Percentiles rank a stretch among this genome's conserved stretches.
These are phyloP conservation scores for Ispidina lecontei DNA, from an alignment of 2,797 vertebrate genomes.

Conservation along the genomic window DNA sequence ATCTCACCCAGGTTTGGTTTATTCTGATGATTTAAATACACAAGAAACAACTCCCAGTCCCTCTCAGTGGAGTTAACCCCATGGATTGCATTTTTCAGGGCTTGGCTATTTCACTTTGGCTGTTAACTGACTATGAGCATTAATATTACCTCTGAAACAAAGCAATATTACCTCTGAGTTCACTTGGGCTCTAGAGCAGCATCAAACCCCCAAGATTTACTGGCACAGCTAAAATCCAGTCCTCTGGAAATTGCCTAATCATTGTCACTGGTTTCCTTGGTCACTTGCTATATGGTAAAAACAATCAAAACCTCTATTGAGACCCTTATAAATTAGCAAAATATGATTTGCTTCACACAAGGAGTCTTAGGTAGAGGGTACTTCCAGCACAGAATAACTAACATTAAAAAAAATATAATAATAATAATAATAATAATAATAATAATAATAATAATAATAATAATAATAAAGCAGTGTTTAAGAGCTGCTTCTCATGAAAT, in stretches of 20 bases:
- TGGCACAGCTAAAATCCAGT: background rate
- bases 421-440: too few relatives aligned
- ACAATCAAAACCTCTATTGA: background rate
- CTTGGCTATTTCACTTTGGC: background rate
- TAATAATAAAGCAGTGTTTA: background rate
- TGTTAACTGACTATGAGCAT: background rate
- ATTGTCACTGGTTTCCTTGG: background rate
- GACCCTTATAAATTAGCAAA: background rate
- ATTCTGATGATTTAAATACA: background rate
- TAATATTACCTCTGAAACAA: background rate
- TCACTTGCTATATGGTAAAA: background rate
- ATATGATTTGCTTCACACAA: background rate
- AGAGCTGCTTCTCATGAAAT: background rate
- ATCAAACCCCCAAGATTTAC: background rate
- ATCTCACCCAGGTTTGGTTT: slow-evolving; percentile 14
- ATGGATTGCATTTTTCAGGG: background rate
- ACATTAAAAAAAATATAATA: background rate
- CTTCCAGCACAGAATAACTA: background rate
- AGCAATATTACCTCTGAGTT: background rate
- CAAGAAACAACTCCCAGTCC: background rate
- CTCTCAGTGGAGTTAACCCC: background rate
- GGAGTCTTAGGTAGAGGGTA: background rate
- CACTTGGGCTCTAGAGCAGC: background rate
- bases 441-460: background rate
- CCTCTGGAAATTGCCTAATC: background rate